Evolutionary conservation across 2,888 invertebrate genomes (phyloP).

Genomic region (Orthosia cruda): DNA sequence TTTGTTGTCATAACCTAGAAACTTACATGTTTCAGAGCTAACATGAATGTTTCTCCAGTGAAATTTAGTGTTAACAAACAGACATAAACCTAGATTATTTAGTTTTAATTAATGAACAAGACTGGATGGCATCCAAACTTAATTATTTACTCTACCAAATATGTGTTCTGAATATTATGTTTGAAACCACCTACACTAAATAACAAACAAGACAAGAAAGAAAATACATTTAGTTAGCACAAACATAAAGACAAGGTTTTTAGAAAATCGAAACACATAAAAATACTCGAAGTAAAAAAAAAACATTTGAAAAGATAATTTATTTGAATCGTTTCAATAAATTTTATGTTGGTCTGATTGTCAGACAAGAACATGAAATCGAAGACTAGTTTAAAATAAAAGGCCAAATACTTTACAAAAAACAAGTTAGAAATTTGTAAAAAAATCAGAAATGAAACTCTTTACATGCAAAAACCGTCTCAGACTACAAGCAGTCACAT

Average conservation of each 20-base stretch:
- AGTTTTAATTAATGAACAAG: conserved; percentile 36
- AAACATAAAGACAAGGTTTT: too few relatives aligned
- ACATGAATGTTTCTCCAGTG: conserved; percentile 25
- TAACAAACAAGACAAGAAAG: too few relatives aligned
- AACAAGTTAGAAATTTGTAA: neutral
- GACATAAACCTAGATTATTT: conserved; percentile 28
- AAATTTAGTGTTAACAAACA: conserved; percentile 17
- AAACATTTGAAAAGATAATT: neutral
- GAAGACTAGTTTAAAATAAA: neutral
- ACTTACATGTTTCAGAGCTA: conserved; percentile 23
- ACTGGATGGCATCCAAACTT: neutral
- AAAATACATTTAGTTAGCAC: too few relatives aligned
- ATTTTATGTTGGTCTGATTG: neutral
- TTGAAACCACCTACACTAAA: neutral
- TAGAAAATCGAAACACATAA: neutral
- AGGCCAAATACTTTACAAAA: too few relatives aligned
- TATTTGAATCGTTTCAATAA: neutral
- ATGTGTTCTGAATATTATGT: neutral
- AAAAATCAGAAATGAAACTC: conserved; percentile 26
- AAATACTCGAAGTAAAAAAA: too few relatives aligned
- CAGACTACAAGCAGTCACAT: conserved; percentile 48
- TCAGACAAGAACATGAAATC: neutral
- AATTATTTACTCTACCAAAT: neutral
- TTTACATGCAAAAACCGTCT: conserved; percentile 26
- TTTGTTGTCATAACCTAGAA: conserved; percentile 46